A percentile compares a stretch with the other conserved stretches of the same genome.
phyloP scores from a whole-genome alignment of 1,140 invertebrate species.

The Asobara japonica region DNA sequence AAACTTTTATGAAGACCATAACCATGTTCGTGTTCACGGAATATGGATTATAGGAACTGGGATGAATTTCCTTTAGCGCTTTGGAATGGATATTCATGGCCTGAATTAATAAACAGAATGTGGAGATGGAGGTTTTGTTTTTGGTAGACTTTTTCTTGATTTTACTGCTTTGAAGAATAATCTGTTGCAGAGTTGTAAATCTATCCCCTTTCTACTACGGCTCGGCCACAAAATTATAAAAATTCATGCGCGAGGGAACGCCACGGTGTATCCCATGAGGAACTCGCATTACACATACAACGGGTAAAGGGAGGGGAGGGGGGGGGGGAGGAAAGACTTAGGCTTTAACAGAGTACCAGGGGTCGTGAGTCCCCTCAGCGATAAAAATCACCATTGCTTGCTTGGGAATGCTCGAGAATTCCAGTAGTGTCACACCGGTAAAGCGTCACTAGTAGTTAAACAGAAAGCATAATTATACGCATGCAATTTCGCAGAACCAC shows the following conservation, averaged over 20 bases:
- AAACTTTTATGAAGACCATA: too few relatives aligned
- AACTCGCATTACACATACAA: neutral
- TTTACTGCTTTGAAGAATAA: neutral
- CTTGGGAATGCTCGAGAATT: slow-evolving; percentile 28
- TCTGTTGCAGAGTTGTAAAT: neutral
- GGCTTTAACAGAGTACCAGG: neutral
- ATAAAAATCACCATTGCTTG: slow-evolving; percentile 27
- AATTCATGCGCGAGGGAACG: neutral
- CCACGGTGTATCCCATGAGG: slow-evolving; percentile 3
- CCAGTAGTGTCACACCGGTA: slow-evolving; percentile 26
- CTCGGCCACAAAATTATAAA: slow-evolving; percentile 17
- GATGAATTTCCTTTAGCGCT: too few relatives aligned
- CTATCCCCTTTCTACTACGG: neutral
- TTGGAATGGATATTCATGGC: too few relatives aligned
- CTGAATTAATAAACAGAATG: too few relatives aligned
- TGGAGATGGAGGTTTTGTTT: too few relatives aligned
- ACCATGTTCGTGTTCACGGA: too few relatives aligned
- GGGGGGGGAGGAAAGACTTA: neutral
- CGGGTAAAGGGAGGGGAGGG: neutral
- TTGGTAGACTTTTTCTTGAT: too few relatives aligned
- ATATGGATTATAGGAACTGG: too few relatives aligned
- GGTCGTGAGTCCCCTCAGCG: slow-evolving; percentile 15
- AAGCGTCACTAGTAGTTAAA: slow-evolving; percentile 18
- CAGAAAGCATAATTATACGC: slow-evolving; percentile 25
- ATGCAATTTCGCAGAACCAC: slow-evolving; percentile 19